phyloP scores from a whole-genome alignment of 30 jellyfish, hydroid and myxozoan species.

The Mastigias papua region DNA sequence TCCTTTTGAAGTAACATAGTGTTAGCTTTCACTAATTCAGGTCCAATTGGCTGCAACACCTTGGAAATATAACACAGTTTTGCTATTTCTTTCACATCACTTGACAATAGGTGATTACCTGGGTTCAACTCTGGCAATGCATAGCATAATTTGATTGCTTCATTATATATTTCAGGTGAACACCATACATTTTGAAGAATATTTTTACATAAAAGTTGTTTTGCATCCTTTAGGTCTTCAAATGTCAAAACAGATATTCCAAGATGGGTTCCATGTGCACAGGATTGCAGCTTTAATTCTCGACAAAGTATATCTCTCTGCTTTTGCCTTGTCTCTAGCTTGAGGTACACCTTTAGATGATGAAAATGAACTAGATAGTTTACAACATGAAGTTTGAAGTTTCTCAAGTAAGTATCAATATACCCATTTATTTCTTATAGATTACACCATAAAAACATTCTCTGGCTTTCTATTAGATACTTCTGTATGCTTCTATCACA shows the following conservation, averaged over 20 bases:
- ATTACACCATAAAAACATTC: no score
- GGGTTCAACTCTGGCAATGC: not conserved
- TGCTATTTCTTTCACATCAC: not conserved
- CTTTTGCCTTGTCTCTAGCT: slow-evolving; percentile 21
- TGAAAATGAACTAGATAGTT: no score
- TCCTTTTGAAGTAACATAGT: not conserved
- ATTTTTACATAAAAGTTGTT: slow-evolving; percentile 11
- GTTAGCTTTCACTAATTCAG: not conserved
- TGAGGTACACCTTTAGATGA: slow-evolving; percentile 2
- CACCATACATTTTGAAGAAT: slow-evolving; percentile 59
- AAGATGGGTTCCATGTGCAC: not conserved
- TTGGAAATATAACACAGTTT: not conserved
- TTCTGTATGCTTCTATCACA: no score
- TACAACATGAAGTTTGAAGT: no score
- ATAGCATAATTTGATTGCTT: slow-evolving; percentile 3
- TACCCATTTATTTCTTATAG: no score
- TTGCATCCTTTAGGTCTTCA: slow-evolving; percentile 59
- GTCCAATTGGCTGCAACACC: not conserved
- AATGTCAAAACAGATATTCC: slow-evolving; percentile 1
- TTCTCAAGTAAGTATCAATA: no score
- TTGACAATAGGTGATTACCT: not conserved
- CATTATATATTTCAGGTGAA: slow-evolving; percentile 35
- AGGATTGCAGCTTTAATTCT: slow-evolving; percentile 6
- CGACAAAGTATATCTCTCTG: slow-evolving; percentile 3
- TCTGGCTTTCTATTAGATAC: no score